Percentiles rank a stretch among this genome's conserved stretches.
phyloP scores from a whole-genome alignment of 2,888 invertebrate species.

The Dolichopus griseipennis region DNA sequence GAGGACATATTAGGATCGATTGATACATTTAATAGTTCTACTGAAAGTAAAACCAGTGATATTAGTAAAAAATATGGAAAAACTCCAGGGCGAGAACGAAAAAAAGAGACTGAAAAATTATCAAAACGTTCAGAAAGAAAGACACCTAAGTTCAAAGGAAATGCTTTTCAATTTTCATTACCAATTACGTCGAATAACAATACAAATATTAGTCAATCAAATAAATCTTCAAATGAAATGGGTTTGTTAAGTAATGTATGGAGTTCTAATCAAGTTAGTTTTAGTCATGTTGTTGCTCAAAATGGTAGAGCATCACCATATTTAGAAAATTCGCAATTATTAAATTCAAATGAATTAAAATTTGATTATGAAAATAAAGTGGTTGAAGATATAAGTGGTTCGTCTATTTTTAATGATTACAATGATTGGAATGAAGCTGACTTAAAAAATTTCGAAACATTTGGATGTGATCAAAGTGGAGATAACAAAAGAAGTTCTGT shows the following conservation, averaged over 20 bases:
- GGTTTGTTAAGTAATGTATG: slow-evolving; percentile 18
- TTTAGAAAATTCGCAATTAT: background rate
- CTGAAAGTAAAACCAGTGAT: slow-evolving; percentile 25
- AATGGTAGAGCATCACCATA: slow-evolving; percentile 12
- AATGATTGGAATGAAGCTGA: slow-evolving; percentile 29
- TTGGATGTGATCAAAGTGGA: slow-evolving; percentile 17
- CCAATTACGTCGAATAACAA: slow-evolving; percentile 20
- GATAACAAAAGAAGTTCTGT: slow-evolving; percentile 20
- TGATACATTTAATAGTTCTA: slow-evolving; percentile 18
- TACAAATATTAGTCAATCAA: background rate
- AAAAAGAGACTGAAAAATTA: slow-evolving; percentile 27
- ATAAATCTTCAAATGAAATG: background rate
- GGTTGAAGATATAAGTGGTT: background rate
- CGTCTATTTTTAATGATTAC: background rate
- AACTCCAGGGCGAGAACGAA: slow-evolving; percentile 41
- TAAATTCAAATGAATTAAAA: slow-evolving; percentile 3
- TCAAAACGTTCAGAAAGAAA: slow-evolving; percentile 21
- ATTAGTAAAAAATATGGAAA: slow-evolving; percentile 37
- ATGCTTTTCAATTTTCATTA: slow-evolving; percentile 25
- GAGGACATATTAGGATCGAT: slow-evolving; percentile 12
- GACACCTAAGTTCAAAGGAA: slow-evolving; percentile 24
- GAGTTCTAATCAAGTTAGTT: slow-evolving; percentile 26
- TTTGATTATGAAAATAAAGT: background rate
- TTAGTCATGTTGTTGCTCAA: slow-evolving; percentile 29
- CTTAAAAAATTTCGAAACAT: slow-evolving; percentile 25